Evolutionary conservation across 2,888 invertebrate genomes (phyloP).

Genomic region (Philhelius pedissequus): DNA sequence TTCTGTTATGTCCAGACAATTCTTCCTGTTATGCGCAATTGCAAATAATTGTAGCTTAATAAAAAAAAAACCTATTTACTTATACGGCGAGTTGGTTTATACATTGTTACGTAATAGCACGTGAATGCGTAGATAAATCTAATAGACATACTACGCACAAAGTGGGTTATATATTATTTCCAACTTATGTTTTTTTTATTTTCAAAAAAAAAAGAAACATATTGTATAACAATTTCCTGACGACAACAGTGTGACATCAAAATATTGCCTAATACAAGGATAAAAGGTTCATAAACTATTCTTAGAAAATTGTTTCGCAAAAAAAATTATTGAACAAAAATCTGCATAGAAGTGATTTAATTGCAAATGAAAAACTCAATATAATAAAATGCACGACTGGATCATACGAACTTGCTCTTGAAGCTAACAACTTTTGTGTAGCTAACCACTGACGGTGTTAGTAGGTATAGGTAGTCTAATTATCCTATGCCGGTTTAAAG

Average conservation of each 20-base stretch:
- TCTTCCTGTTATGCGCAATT: neutral
- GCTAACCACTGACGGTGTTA: too few relatives aligned
- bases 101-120: too few relatives aligned
- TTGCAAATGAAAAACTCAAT: too few relatives aligned
- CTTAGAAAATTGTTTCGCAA: neutral
- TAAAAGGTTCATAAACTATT: neutral
- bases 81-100: too few relatives aligned
- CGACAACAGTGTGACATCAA: neutral
- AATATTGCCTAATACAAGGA: neutral
- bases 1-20: neutral
- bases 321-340: too few relatives aligned
- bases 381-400: too few relatives aligned
- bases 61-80: neutral
- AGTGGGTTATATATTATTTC: neutral
- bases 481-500: too few relatives aligned
- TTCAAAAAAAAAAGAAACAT: too few relatives aligned
- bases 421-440: too few relatives aligned
- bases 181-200: neutral
- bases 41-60: neutral
- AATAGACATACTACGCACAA: neutral
- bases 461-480: too few relatives aligned
- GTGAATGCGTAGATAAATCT: neutral
- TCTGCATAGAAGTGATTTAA: too few relatives aligned
- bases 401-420: too few relatives aligned
- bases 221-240: neutral